Base-by-base conservation (phyloP, 2,888 invertebrate species). In the Alloplasta piceator region DNA sequence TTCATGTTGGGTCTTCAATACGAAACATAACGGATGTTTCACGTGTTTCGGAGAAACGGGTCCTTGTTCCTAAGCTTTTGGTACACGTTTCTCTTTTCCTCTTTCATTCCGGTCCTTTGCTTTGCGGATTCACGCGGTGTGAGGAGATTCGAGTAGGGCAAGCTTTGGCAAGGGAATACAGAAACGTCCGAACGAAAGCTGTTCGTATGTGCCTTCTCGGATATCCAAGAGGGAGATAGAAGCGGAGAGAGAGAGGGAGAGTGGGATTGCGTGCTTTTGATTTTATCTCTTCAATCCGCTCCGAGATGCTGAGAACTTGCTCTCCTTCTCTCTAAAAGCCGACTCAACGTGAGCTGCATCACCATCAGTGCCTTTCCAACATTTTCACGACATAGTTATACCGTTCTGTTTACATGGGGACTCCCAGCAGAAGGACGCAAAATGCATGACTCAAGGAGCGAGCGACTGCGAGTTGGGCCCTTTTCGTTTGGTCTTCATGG, bases 251-350 rank as follows among this genome's bases (percentile, higher is more conserved):
- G 72, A 67, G 67, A 55, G 55, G 48, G 60, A 39, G 9, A 41
- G 48, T 12, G 10, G 43, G 43, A 10, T 39, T 83, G 85, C 82
- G 66, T 87, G 86, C 76, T 80, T 72, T 77, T 78, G 66, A 80
- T 84, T 79, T 79, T 84, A 83, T 84, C 82, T 80, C 75, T 61
- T 48, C 63, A 70, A 63, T 63, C 66, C 77, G 72, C 75, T 75
- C 50, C 64, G 68, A 26, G 55, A 67, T 66, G 43, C 41, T 75
- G 70, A 55, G 56, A 26, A 26, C 60, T 10, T 12, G 39, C 67
- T 50, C 43, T 63, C 41, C 52, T 64, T 61, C 66, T 38, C 46
- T 36, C 56, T 64, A 56, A 74, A 83, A 82, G 70, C 77, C 64
- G 76, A 68, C 79, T 72, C 73, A 61, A 55, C 61, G 52, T 58